phyloP scores from a whole-genome alignment of 2,888 invertebrate species.

The Hipparchia sbordonii region DNA sequence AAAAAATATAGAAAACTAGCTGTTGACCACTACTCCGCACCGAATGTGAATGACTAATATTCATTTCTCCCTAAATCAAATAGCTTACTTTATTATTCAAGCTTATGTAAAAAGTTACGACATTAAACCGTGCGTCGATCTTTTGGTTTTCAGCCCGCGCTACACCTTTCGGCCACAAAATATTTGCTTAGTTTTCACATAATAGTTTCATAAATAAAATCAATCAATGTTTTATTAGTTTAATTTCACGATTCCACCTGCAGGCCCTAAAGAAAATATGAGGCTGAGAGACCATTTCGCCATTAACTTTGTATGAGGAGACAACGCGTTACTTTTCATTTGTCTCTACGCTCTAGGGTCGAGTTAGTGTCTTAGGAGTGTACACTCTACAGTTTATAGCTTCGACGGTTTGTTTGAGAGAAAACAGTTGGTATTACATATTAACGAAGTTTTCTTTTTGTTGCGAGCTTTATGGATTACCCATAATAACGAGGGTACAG shows the following conservation, averaged over 20 bases:
- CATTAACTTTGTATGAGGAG: conserved; percentile 75
- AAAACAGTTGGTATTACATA: conserved; percentile 26
- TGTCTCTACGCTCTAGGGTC: conserved; percentile 62
- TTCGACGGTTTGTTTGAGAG: conserved; percentile 26
- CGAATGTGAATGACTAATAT: too few species aligned
- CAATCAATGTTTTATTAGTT: background rate
- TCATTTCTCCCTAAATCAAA: too few species aligned
- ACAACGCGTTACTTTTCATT: conserved; percentile 79
- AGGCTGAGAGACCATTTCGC: conserved; percentile 71
- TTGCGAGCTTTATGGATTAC: conserved; percentile 3
- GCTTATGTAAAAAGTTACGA: too few species aligned
- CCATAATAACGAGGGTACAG: background rate
- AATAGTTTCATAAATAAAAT: too few species aligned
- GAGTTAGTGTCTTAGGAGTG: conserved; percentile 56
- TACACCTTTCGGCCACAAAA: too few species aligned
- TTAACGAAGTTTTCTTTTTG: conserved; percentile 19
- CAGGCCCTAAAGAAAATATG: conserved; percentile 70
- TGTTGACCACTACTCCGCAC: too few species aligned
- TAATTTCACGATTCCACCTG: conserved; percentile 54
- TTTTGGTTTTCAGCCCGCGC: too few species aligned
- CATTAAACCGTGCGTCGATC: too few species aligned
- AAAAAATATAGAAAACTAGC: background rate
- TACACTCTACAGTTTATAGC: conserved; percentile 56
- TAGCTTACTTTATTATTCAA: too few species aligned
- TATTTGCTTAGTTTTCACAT: too few species aligned